Evolutionary conservation across 2,888 invertebrate genomes (phyloP).

Genomic region (Quadroppia sp.): DNA sequence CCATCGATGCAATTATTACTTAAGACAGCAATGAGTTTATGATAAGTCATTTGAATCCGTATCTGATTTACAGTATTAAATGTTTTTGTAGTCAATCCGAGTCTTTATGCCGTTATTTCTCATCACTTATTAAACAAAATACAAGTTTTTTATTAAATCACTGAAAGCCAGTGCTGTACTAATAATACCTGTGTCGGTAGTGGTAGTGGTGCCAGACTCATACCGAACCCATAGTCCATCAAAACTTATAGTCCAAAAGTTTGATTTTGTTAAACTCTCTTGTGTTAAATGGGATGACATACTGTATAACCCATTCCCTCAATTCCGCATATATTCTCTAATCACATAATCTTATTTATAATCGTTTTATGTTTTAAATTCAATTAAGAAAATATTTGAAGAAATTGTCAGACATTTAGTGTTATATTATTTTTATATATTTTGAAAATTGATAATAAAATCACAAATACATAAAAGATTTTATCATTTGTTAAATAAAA

Average conservation of each 20-base stretch:
- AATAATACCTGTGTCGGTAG: neutral
- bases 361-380: too few relatives aligned
- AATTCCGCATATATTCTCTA: neutral
- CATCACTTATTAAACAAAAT: too few relatives aligned
- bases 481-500: neutral
- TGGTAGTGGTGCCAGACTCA: neutral
- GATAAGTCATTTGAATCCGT: too few relatives aligned
- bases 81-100: too few relatives aligned
- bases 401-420: too few relatives aligned
- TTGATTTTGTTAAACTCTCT: neutral
- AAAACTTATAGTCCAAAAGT: constrained; percentile 12
- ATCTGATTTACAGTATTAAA: too few relatives aligned
- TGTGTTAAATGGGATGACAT: neutral
- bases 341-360: too few relatives aligned
- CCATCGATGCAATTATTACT: too few relatives aligned
- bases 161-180: neutral
- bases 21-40: too few relatives aligned
- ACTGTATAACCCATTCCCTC: neutral
- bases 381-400: neutral
- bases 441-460: neutral
- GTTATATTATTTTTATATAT: neutral
- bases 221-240: neutral
- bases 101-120: too few relatives aligned
- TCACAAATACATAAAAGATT: neutral
- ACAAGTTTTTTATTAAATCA: constrained; percentile 21